Conservation (phyloP, 2,888 invertebrate species). For the Pterostichus madidus region DNA sequence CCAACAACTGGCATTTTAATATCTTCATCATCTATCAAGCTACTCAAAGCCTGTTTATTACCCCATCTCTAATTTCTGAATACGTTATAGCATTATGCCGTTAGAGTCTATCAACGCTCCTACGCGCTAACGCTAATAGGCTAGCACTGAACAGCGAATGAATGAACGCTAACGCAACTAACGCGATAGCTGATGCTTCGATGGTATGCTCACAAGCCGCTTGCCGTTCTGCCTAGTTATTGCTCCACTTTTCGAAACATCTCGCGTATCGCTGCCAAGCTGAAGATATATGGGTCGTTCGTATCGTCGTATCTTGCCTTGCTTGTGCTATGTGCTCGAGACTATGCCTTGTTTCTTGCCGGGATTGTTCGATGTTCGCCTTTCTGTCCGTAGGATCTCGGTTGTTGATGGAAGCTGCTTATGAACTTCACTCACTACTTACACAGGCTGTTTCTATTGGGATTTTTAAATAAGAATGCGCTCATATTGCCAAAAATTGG, state of each 20-base stretch:
- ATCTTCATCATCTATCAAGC: too few relatives aligned
- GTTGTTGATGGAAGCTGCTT: constrained; percentile 25
- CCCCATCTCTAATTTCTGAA: not conserved
- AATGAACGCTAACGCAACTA: not conserved
- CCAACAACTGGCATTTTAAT: too few relatives aligned
- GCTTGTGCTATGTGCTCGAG: constrained; percentile 5
- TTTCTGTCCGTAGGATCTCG: not conserved
- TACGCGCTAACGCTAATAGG: not conserved
- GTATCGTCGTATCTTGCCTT: constrained; percentile 33
- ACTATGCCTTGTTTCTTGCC: not conserved
- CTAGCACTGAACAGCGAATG: too few relatives aligned
- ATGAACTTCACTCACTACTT: constrained; percentile 11
- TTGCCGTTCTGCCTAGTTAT: constrained; percentile 51
- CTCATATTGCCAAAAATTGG: too few relatives aligned
- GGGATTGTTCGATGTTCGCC: not conserved
- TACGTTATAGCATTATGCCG: not conserved
- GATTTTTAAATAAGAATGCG: too few relatives aligned
- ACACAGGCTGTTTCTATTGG: not conserved
- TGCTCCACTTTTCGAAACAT: constrained; percentile 58
- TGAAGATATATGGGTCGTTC: constrained; percentile 51
- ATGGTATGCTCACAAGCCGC: not conserved
- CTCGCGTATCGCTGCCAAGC: constrained; percentile 58
- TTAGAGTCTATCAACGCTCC: not conserved
- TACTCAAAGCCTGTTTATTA: not conserved
- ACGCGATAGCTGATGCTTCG: not conserved